These are phyloP conservation scores for Acleris emargana DNA, from an alignment of 2,888 invertebrate species.

Conservation along the genomic window DNA sequence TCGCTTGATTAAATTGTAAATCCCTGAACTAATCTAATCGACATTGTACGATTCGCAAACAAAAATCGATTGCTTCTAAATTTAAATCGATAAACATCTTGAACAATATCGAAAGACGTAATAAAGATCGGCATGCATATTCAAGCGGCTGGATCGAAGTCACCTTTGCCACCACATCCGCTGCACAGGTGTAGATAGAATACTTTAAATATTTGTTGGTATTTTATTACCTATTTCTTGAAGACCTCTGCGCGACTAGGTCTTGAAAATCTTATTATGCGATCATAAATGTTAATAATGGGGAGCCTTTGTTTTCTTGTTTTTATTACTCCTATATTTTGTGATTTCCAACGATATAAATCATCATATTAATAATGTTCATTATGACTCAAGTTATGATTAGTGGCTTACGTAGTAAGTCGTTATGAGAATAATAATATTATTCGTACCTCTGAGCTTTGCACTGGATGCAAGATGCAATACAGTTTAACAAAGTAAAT, in stretches of 20 bases:
- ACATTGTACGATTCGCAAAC: slow-evolving; percentile 1
- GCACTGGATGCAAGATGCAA: no score
- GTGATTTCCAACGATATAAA: no score
- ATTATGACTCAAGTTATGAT: no score
- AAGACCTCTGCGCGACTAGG: not conserved
- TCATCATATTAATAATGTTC: no score
- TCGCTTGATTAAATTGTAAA: not conserved
- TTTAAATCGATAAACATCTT: slow-evolving; percentile 31
- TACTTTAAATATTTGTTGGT: not conserved
- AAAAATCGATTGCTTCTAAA: slow-evolving; percentile 15
- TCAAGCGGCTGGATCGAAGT: slow-evolving; percentile 44
- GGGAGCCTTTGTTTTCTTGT: no score
- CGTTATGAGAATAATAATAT: no score
- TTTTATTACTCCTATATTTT: no score
- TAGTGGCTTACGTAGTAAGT: no score
- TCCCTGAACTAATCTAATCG: slow-evolving; percentile 17
- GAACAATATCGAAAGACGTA: slow-evolving; percentile 42
- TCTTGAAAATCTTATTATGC: not conserved
- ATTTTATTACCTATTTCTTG: no score
- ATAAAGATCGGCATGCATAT: slow-evolving; percentile 50
- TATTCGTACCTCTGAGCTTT: no score
- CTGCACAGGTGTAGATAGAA: slow-evolving; percentile 18
- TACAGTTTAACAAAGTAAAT: no score
- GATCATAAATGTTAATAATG: no score
- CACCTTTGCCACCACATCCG: slow-evolving; percentile 47